Evolutionary conservation across 2,113 vertebrate genomes (phyloP).

Genomic region (Nettapus auritus): DNA sequence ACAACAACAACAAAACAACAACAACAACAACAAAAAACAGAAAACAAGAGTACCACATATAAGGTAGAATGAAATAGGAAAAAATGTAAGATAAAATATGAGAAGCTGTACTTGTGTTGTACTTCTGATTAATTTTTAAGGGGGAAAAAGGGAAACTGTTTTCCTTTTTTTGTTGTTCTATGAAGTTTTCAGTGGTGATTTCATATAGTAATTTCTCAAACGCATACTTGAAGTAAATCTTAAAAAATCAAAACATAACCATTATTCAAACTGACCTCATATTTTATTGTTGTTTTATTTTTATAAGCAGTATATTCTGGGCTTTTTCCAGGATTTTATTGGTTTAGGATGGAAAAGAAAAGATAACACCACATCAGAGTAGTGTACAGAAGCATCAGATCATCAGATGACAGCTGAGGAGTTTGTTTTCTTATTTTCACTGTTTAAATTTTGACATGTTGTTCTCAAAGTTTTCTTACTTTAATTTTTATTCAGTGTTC

Average conservation of each 20-base stretch:
- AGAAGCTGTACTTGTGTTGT: not conserved
- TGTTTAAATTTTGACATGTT: slow-evolving; percentile 5
- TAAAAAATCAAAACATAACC: not conserved
- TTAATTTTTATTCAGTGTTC: not conserved
- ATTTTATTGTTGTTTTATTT: not conserved
- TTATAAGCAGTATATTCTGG: not conserved
- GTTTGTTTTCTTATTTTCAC: slow-evolving; percentile 37
- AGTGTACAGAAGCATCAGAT: not conserved
- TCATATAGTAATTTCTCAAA: not conserved
- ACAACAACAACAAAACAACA: too few species aligned
- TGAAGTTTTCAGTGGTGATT: not conserved
- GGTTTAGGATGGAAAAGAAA: not conserved
- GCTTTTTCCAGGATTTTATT: not conserved
- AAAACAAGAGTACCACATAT: not conserved
- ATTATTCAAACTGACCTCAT: not conserved
- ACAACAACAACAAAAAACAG: too few species aligned
- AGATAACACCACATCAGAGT: not conserved
- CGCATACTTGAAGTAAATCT: not conserved
- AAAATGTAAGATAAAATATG: not conserved
- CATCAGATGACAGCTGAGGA: not conserved
- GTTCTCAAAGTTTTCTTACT: slow-evolving; percentile 30
- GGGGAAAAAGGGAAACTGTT: not conserved
- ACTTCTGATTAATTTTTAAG: not conserved
- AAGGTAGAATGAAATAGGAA: not conserved
- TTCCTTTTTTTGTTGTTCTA: not conserved